Percentiles rank a stretch among this genome's conserved stretches.
Evolutionary conservation across 2,797 vertebrate species (phyloP).

Genomic region (Arvicola amphibius): DNA sequence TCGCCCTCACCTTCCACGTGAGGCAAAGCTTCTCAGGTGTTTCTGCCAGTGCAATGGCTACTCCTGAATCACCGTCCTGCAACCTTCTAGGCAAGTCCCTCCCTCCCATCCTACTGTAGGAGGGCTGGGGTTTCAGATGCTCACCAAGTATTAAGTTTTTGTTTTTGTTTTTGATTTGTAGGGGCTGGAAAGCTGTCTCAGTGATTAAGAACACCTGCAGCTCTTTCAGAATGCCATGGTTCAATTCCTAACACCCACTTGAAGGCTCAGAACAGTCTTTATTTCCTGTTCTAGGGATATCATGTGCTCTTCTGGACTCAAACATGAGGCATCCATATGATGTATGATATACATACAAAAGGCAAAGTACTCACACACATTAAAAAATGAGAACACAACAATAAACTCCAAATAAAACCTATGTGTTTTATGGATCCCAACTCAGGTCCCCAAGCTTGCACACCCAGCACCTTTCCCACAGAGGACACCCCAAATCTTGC

Average conservation of each 20-base stretch:
- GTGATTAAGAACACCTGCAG: neutral
- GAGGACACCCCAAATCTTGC: neutral
- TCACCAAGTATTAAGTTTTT: no score
- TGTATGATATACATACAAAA: neutral
- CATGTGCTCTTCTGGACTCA: neutral
- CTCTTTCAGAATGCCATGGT: neutral
- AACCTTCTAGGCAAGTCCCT: neutral
- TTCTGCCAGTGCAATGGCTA: neutral
- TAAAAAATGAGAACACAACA: neutral
- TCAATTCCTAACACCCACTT: neutral
- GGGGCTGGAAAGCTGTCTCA: neutral
- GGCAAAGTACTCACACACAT: neutral
- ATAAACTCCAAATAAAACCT: neutral
- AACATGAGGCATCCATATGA: neutral
- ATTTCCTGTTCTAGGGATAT: neutral
- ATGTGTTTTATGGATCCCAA: neutral
- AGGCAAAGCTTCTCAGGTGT: neutral
- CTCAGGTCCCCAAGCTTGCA: neutral
- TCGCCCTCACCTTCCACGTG: neutral
- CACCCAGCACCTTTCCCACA: neutral
- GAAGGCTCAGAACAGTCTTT: neutral
- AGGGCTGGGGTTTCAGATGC: neutral
- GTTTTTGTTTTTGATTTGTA: neutral
- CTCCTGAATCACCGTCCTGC: neutral
- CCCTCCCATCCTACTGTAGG: neutral